Evolutionary conservation across 2,888 invertebrate species (phyloP).

Genomic region (Chymomyza caudatula): DNA sequence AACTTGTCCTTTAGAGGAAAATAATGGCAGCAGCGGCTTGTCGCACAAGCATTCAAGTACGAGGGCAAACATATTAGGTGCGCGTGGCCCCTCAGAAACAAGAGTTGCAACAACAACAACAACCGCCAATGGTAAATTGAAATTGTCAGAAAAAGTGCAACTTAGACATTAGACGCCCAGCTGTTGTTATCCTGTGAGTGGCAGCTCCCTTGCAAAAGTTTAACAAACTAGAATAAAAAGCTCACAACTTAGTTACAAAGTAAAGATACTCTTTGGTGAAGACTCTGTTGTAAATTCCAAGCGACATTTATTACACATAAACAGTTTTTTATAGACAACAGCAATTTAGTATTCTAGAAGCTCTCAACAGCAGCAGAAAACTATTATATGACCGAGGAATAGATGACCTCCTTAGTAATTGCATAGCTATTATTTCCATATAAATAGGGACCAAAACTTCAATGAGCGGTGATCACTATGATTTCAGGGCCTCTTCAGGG

Average conservation of each 20-base stretch:
- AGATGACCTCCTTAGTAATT: too few species aligned
- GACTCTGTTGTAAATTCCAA: too few species aligned
- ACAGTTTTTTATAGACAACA: too few species aligned
- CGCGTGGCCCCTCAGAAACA: background rate
- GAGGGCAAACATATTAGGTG: slow-evolving; percentile 8
- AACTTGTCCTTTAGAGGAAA: slow-evolving; percentile 3
- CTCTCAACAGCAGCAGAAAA: too few species aligned
- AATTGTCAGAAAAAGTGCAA: slow-evolving; percentile 1
- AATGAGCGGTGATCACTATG: too few species aligned
- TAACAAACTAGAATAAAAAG: background rate
- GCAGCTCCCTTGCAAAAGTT: background rate
- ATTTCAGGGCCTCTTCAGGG: too few species aligned
- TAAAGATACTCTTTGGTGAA: background rate
- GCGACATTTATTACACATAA: too few species aligned
- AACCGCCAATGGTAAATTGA: background rate
- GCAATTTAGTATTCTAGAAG: too few species aligned
- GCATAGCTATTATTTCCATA: too few species aligned
- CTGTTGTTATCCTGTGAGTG: background rate
- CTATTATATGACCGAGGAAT: too few species aligned
- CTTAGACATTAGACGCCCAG: background rate
- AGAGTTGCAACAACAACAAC: background rate
- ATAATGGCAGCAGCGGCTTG: background rate
- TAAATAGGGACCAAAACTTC: too few species aligned
- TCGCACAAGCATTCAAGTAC: background rate
- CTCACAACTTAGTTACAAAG: too few species aligned